A percentile compares a stretch with the other conserved stretches of the same genome.
Evolutionary conservation across 1,140 invertebrate genomes (phyloP).

Genomic region (Sarcophaga peregrina): DNA sequence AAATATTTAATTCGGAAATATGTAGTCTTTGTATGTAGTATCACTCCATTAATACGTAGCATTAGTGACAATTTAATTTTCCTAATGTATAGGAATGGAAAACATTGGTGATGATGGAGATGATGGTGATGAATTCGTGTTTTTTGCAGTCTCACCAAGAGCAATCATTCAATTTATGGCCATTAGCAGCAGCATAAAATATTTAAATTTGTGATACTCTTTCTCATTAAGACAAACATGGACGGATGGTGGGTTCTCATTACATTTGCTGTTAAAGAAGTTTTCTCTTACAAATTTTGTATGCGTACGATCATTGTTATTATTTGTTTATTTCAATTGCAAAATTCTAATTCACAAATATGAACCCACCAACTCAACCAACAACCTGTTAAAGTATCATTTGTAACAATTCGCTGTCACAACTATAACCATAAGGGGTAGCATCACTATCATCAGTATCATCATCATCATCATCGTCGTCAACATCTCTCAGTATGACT

Average conservation of each 20-base stretch:
- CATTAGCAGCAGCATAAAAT: neutral
- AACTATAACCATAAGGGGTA: slow-evolving; percentile 9
- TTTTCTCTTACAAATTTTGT: too few species aligned
- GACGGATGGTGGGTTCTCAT: too few species aligned
- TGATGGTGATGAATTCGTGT: neutral
- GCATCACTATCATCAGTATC: neutral
- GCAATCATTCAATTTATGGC: slow-evolving; percentile 36
- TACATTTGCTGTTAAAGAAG: too few species aligned
- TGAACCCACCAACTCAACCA: neutral
- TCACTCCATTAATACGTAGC: neutral
- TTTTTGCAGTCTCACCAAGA: neutral
- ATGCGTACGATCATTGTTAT: neutral
- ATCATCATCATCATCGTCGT: too few species aligned
- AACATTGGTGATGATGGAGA: neutral
- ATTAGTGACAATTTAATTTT: neutral
- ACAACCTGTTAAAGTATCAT: neutral
- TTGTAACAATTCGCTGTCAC: slow-evolving; percentile 15
- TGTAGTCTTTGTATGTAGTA: neutral
- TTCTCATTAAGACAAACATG: too few species aligned
- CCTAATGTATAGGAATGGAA: too few species aligned
- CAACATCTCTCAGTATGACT: neutral
- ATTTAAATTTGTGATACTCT: too few species aligned
- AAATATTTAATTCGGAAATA: neutral
- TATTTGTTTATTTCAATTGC: slow-evolving; percentile 20
- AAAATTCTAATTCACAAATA: neutral